Evolutionary conservation across 2,888 invertebrate species (phyloP), one percentile per base, ranked within the genome.

Genomic region (Xiphydria camelus): DNA sequence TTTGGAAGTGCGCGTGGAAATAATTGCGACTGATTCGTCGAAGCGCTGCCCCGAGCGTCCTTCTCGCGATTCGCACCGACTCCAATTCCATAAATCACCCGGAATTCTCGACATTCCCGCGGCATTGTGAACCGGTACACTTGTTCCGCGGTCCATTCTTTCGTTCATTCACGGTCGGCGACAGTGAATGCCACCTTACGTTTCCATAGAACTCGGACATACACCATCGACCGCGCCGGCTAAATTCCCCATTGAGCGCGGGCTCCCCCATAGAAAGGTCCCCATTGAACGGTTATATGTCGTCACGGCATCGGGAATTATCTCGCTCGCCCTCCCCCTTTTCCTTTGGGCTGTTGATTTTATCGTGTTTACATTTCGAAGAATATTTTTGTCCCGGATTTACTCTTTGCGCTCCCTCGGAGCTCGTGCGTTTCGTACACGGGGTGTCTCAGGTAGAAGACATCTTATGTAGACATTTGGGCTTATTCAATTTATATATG

Each of bases 171-270:
- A 70, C 62, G 59, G 58, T 50, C 31, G 37, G 55, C 62, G 62
- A 72, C 70, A 71, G n/a, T n/a, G n/a, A n/a, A 71, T 68, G 56
- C 56, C 71, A 72, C 72, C 71, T 72, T 71, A 68, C 70, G 63
- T 57, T 64, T 52, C 53, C 59, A 51, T 48, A 49, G 51, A 34
- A 39, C 36, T 42, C 38, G 25, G 40, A 45, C 29, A 42, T 34
- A 29, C 31, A 38, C 38, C 18, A 32, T 23, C 18, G 18, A 29
- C 33, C 29, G 7, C 47, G 39, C 49, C 45, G 46, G 47, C 34
- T 10, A 57, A 49, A 44, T 51, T 48, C 35, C 51, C 47, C 55
- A 58, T 61, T 61, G 49, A 59, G 20, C 12, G 41, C 35, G 47
- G 39, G 40, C 35, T 10, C n/a, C n/a, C n/a, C 18, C 31, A 31